Evolutionary conservation across 1,140 invertebrate genomes (phyloP).

Genomic region (Dendroctonus valens): DNA sequence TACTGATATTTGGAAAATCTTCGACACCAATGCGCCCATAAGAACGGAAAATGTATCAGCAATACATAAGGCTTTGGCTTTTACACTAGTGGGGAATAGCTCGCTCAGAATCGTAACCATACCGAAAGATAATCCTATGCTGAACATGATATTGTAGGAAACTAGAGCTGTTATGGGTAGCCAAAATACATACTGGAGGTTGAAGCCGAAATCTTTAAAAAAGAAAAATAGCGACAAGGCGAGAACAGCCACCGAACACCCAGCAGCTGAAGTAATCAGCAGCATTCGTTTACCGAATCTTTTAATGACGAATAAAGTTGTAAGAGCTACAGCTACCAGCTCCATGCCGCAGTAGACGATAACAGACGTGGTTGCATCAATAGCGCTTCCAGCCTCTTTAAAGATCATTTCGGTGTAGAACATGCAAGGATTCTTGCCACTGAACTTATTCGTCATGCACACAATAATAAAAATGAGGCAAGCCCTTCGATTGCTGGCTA

Average conservation of each 20-base stretch:
- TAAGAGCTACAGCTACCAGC: constrained; percentile 67
- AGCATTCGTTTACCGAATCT: constrained; percentile 69
- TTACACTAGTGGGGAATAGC: constrained; percentile 69
- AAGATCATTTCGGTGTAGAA: constrained; percentile 65
- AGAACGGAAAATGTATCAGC: constrained; percentile 68
- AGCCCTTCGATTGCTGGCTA: constrained; percentile 52
- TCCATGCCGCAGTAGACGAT: constrained; percentile 61
- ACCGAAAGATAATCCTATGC: constrained; percentile 67
- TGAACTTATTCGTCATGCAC: constrained; percentile 64
- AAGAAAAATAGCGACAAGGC: constrained; percentile 62
- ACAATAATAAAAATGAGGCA: constrained; percentile 56
- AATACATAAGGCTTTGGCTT: constrained; percentile 66
- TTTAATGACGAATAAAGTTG: constrained; percentile 68
- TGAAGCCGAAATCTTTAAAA: constrained; percentile 48
- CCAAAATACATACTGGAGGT: constrained; percentile 38
- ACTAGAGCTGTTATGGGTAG: constrained; percentile 62
- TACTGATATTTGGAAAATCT: constrained; percentile 65
- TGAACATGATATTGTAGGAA: constrained; percentile 68
- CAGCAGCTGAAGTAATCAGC: constrained; percentile 60
- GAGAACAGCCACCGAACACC: constrained; percentile 56
- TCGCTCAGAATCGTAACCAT: constrained; percentile 71
- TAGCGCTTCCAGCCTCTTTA: constrained; percentile 50
- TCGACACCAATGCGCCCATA: constrained; percentile 72
- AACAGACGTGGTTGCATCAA: constrained; percentile 51
- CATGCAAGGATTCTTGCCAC: constrained; percentile 63